Evolutionary conservation across 2,888 invertebrate species (phyloP), one percentile per base, ranked within the genome.

Genomic region (Xestia c-nigrum): DNA sequence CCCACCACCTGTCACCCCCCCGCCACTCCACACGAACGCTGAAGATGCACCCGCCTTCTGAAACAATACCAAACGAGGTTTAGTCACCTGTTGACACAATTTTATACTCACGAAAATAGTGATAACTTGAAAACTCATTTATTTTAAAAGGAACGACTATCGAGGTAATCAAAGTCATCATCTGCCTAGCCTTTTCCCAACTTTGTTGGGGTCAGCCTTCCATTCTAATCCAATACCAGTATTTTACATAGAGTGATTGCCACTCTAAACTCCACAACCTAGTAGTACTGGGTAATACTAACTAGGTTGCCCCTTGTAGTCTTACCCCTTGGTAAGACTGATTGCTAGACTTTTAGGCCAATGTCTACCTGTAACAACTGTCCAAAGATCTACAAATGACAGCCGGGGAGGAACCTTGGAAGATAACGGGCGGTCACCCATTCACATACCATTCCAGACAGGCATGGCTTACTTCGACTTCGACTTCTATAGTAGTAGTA

Each of bases 21-120:
- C 97, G 67, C 96, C 97, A 79, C 97, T 97, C 97, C 97, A 97
- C 89, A 97, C 97, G 90, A 97, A 97, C 92, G 97, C 97, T 91
- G 97, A 97, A 82, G 97, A 97, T 79, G 96, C 96, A 83, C 97
- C 96, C 90, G 97, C 97, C 97, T 98, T 98, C 98, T 98, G 97
- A 87, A 97, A 97, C 94, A 96, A 95, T 84, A 90, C 83, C 84
- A 85, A 79, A 66, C 59, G 75, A n/a, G 76, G 80, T 82, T 86
- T 80, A 87, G 79, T 83, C 63, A 81, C 77, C 79, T 76, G 83
- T 73, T 83, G 80, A 83, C 14, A 69, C 14, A 38, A 14, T 76
- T 57, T 46, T 59, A 16, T 10, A 38, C 5, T 21, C 5, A 9
- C 38, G 16, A 6, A 24, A 57, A 24, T 16, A 6, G 24, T 1